Base-by-base conservation (phyloP, 1,140 invertebrate genomes). In the Ips typographus region DNA sequence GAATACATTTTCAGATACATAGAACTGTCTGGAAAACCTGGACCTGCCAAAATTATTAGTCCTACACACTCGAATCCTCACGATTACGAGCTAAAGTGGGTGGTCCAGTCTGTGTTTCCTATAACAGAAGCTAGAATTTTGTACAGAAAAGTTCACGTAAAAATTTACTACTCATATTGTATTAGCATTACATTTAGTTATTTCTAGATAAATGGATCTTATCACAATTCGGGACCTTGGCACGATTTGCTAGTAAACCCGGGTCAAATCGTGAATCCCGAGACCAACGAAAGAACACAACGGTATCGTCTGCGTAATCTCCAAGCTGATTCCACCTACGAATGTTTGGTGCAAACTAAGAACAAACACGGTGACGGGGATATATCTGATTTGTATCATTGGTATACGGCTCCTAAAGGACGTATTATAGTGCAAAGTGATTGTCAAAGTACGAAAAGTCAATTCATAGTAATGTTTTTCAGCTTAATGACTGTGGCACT, bases 151-250 rank as follows among this genome's bases (percentile, higher is more conserved):
- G 80, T 89, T 0, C 83, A 87, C 81, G 86, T 88, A 72, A 84
- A 83, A 22, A 22, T 22, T 22, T 22, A 22, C 0, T 22, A 22
- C 78, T 37, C n/a, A 43, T 60, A 51, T 60, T 44, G 36, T 39
- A 6, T 5, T 49, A n/a, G 53, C 47, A n/a, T 8, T 55, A 55
- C 5, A 4, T 55, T 55, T 59, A 22, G 3, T 49, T 37, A 55
- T n/a, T 77, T 77, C 7, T 80, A 89, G 88, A 85, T 88, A 74
- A 91, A 91, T 80, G 86, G 89, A 73, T 86, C 89, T 1, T 89
- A 88, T 79, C 88, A 90, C 76, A 85, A 87, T 76, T 88, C 88
- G 0, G 89, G 89, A 0, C 85, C 88, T 65, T 91, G 89, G 90
- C 89, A 90, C 72, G 89, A 91, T 75, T 83, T 88, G 52, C 59